Percentiles rank a stretch among this genome's conserved stretches.
Evolutionary conservation across 2,888 invertebrate genomes (phyloP).

Genomic region (Platynereis dumerilii): DNA sequence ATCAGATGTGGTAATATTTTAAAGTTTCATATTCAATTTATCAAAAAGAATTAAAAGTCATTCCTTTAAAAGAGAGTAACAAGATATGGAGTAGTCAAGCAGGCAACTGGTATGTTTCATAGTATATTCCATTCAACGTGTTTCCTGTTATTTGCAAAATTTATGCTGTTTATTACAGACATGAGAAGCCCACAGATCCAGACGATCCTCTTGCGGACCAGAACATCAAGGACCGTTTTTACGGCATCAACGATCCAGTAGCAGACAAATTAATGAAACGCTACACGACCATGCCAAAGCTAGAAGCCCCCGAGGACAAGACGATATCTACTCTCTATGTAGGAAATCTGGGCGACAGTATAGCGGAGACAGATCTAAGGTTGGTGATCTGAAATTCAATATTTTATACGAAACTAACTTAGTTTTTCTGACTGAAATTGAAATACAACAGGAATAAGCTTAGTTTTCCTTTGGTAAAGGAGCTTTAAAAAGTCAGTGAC

Average conservation of each 20-base stretch:
- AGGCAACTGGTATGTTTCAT: too few relatives aligned
- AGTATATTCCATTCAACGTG: too few relatives aligned
- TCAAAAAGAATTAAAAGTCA: too few relatives aligned
- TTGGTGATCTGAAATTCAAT: too few relatives aligned
- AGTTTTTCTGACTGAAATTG: not conserved
- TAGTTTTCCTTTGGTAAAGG: too few relatives aligned
- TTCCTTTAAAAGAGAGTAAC: too few relatives aligned
- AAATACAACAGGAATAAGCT: too few relatives aligned
- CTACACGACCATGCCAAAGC: constrained; percentile 90
- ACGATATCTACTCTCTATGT: constrained; percentile 96
- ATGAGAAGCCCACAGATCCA: constrained; percentile 95
- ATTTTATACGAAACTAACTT: not conserved
- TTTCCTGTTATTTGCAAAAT: too few relatives aligned
- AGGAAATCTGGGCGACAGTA: constrained; percentile 87
- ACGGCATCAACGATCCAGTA: constrained; percentile 94
- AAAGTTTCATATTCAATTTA: too few relatives aligned
- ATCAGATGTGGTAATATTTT: too few relatives aligned
- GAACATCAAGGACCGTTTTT: constrained; percentile 85
- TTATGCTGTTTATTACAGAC: constrained; percentile 66
- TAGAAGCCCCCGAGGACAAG: constrained; percentile 94
- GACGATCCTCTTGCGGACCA: constrained; percentile 96
- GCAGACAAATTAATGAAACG: constrained; percentile 90
- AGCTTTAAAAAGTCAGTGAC: too few relatives aligned
- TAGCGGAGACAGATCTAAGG: constrained; percentile 86
- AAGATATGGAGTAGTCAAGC: too few relatives aligned